Percentiles rank a stretch among this genome's conserved stretches.
Conservation (phyloP, 2,113 vertebrate genomes). For the Carassius carassius region DNA sequence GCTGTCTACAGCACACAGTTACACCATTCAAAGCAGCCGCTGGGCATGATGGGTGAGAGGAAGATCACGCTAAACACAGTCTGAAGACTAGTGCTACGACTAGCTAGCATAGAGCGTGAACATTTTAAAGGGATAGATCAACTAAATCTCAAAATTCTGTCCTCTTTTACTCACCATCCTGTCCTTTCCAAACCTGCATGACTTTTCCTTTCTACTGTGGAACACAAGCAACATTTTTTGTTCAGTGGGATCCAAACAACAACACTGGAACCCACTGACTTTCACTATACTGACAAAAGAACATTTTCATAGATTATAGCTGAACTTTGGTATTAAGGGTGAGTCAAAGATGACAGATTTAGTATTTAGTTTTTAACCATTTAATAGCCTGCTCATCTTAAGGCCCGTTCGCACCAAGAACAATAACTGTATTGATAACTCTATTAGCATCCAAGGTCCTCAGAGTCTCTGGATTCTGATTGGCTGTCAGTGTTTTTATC, state of each 20-base stretch:
- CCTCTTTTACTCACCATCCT: not conserved
- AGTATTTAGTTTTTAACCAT: no score
- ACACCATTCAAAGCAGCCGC: slow-evolving; percentile 85
- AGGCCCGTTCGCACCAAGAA: not conserved
- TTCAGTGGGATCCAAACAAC: not conserved
- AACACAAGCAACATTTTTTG: not conserved
- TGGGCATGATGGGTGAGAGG: slow-evolving; percentile 41
- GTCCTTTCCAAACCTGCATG: no score
- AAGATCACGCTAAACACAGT: not conserved
- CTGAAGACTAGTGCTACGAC: not conserved
- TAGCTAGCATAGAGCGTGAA: not conserved
- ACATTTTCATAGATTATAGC: no score
- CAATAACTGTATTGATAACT: not conserved
- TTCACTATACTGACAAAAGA: not conserved
- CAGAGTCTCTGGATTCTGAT: not conserved
- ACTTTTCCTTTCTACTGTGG: not conserved
- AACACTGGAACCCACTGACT: not conserved
- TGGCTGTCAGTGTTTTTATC: not conserved
- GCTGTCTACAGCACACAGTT: slow-evolving; percentile 75
- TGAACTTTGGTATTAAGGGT: not conserved
- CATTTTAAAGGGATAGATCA: not conserved
- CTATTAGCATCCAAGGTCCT: not conserved
- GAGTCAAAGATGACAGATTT: not conserved
- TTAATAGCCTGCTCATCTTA: not conserved
- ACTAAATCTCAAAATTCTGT: not conserved